Base-by-base conservation (phyloP, 2,113 vertebrate genomes). In the Quiscalus mexicanus region DNA sequence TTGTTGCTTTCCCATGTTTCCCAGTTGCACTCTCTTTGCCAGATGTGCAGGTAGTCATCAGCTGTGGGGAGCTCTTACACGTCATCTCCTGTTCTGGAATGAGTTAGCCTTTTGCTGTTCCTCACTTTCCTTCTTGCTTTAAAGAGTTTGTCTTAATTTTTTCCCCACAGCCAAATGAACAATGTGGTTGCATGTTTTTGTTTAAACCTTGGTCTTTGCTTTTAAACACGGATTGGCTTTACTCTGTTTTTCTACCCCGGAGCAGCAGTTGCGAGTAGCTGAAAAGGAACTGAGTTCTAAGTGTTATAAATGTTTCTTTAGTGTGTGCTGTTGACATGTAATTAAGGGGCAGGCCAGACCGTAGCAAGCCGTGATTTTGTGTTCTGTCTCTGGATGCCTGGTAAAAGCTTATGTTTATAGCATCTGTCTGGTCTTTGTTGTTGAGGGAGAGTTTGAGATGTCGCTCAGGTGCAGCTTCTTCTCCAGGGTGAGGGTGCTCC, bases 391-490 rank as follows among this genome's bases (percentile, higher is more conserved):
- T 87, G 73, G 27, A 49, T 82, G 31, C 30, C 60, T 2, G 1
- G 11, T 47, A 73, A 28, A 27, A 7, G 3, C 7, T 69, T 14
- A n/a, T 22, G 22, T 69, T 75, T 56, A 71, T 53, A 82, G 15
- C 45, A 37, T 60, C 62, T 0, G 0, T 69, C n/a, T 76, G 49
- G 3, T 28, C 31, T 45, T 63, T 11, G 27, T 71, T 59, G 49
- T 44, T 44, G 31, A 71, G 13, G 49, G 31, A 50, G 59, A 89
- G 55, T 35, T 68, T 90, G 45, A 12, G 7, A 45, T 64, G 56
- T 60, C 0, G 0, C 41, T 47, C 8, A 1, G 2, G 9, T 41
- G 62, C 39, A 52, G 6, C 20, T 56, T 30, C 33, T 71, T 3
- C 42, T 17, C 27, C 39, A 52, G n/a, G 9, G 4, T 28, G 6